Percentiles rank a stretch among this genome's conserved stretches.
phyloP scores from a whole-genome alignment of 1,140 invertebrate species.

The Drosophila paulistorum region DNA sequence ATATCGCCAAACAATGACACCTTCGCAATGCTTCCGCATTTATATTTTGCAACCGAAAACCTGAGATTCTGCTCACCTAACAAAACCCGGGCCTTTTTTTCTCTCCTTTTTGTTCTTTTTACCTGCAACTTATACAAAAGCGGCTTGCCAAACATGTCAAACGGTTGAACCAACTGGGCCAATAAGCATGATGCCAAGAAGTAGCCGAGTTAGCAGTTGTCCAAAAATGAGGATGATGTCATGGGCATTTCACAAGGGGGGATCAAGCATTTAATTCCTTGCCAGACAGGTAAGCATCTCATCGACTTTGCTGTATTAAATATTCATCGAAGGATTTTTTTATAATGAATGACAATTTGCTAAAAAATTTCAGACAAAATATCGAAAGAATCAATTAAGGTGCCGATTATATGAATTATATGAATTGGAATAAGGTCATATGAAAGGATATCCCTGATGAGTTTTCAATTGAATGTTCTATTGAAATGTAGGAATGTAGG shows the following conservation, averaged over 20 bases:
- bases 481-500: too few species aligned
- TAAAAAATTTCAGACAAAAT: too few species aligned
- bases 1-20: slow-evolving; percentile 53
- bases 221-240: slow-evolving; percentile 51
- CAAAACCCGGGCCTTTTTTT: background rate
- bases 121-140: slow-evolving; percentile 36
- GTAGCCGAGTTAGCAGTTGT: slow-evolving; percentile 24
- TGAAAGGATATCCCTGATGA: too few species aligned
- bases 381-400: too few species aligned
- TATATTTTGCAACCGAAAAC: slow-evolving; percentile 24
- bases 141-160: slow-evolving; percentile 47
- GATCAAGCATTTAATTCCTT: background rate
- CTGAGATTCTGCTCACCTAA: slow-evolving; percentile 4
- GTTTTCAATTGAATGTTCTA: too few species aligned
- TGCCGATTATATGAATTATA: too few species aligned
- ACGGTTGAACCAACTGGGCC: slow-evolving; percentile 63
- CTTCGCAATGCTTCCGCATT: slow-evolving; percentile 64
- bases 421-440: too few species aligned
- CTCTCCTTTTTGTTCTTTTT: background rate
- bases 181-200: slow-evolving; percentile 35
- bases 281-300: background rate
- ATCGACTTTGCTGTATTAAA: too few species aligned
- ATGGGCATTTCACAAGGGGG: background rate
- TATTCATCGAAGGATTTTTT: too few species aligned
- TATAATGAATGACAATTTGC: too few species aligned